Base-by-base conservation (phyloP, 23 tunicate species). In the Diplosoma virens region DNA sequence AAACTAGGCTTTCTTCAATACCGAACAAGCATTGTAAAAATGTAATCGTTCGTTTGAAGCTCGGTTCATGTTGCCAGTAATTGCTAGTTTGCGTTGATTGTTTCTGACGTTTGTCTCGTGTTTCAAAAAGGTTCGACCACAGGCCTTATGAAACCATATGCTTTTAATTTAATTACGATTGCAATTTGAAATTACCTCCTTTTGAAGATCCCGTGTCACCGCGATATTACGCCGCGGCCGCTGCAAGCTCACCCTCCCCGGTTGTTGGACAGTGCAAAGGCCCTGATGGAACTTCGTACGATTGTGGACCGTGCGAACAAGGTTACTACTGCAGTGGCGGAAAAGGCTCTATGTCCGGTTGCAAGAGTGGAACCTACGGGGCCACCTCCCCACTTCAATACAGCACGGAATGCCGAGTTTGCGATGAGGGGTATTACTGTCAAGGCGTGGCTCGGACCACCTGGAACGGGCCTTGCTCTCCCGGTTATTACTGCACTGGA, bases 401-500 rank as follows among this genome's bases (percentile, higher is more conserved):
- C 27, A 25, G 30, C 0, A 22, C 80, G 0, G 67, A 76, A n/a
- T 92, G 97, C 60, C 11, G 18, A 1, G 24, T 33, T 14, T 92
- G 97, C 56, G 59, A 86, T n/a, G 67, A 80, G 5, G 97, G 97
- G 33, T 85, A 23, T 69, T 92, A 65, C 33, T 92, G 97, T 47
- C 34, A 35, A 30, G 84, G 66, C 28, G 18, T 68, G 1, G 92
- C 79, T 7, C 45, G 34, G 21, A 75, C 75, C 5, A 59, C 55
- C 3, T 80, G 20, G 21, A 75, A 63, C 27, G 92, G 52, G 3
- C 45, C 32, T 1, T 94, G 99, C 35, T 7, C 24, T 29, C 76
- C 86, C 17, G 99, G 99, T 2, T 88, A 59, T 52, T 94, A 83
- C 47, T 94, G 99, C 75, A 84, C 69, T 67, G 84, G 84, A 3